Evolutionary conservation across 2,888 invertebrate species (phyloP).

Genomic region (Drosophila melanocephala): DNA sequence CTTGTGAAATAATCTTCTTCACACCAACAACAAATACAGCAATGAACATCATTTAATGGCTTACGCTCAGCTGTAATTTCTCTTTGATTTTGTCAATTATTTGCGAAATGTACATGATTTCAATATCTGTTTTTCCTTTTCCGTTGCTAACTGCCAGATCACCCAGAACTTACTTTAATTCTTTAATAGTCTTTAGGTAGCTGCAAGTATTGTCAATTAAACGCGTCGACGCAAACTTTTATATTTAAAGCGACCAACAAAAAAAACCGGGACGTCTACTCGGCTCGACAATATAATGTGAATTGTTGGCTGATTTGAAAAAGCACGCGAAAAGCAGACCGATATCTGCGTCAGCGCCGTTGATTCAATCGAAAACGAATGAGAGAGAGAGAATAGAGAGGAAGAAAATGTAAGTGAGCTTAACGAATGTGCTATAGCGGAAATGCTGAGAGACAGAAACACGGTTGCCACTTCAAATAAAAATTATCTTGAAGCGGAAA

Average conservation of each 20-base stretch:
- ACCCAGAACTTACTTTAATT: slow-evolving; percentile 50
- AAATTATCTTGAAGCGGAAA: neutral
- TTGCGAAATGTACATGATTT: slow-evolving; percentile 66
- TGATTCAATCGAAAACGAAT: slow-evolving; percentile 13
- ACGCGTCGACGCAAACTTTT: slow-evolving; percentile 39
- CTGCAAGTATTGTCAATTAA: slow-evolving; percentile 30
- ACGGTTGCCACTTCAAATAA: slow-evolving; percentile 4
- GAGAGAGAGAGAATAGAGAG: slow-evolving; percentile 12
- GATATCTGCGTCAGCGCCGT: slow-evolving; percentile 11
- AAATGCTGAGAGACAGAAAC: slow-evolving; percentile 8
- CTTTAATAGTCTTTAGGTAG: slow-evolving; percentile 26
- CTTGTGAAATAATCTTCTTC: slow-evolving; percentile 70
- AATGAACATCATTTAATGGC: slow-evolving; percentile 38
- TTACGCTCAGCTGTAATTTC: slow-evolving; percentile 70
- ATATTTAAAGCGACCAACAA: slow-evolving; percentile 17
- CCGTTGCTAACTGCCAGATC: neutral
- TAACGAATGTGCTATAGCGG: slow-evolving; percentile 8
- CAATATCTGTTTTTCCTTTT: neutral
- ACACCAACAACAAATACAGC: slow-evolving; percentile 40
- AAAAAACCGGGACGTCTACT: slow-evolving; percentile 39
- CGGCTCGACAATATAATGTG: slow-evolving; percentile 35
- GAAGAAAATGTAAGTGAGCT: neutral
- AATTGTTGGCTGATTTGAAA: slow-evolving; percentile 47
- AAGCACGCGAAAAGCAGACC: slow-evolving; percentile 23
- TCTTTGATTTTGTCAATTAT: slow-evolving; percentile 71